Base-by-base conservation (phyloP, 2,797 vertebrate species). In the Coranthus polyacanthus region DNA sequence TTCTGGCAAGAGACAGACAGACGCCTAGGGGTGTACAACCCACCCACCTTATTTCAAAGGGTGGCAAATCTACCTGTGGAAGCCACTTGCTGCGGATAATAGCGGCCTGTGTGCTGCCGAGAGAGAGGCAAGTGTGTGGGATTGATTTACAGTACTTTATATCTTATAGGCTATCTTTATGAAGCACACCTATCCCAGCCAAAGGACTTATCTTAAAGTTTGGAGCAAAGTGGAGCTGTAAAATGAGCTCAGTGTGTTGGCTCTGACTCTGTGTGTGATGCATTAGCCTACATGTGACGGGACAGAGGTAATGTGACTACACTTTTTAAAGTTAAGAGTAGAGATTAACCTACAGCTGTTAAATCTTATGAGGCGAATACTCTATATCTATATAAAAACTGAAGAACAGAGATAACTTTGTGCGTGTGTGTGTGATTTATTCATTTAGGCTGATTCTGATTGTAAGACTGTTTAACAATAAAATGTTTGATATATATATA, bases 1-100 rank as follows among this genome's bases (percentile, higher is more conserved):
- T 93, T 92, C 92, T 88, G 86, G 79, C 81, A 61, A 83, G 91
- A 93, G 92, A 93, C 92, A 92, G 87, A 87, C 84, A 87, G 92
- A 92, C 91, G 92, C 92, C 93, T 78, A 43, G 67, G 74, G 65
- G 67, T 81, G 82, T 79, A 53, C 69, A 85, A 88, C 79, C 84
- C 75, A 83, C 85, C 82, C 81, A 85, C 88, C 85, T 87, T 65
- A 85, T 85, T 91, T 89, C 86, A 89, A 79, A 88, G 81, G 82
- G 85, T 91, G 84, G 84, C 78, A 85, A 63, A 72, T 79, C 71
- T 87, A 88, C 87, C 84, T 78, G 84, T 71, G 77, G 86, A 90
- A 82, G 75, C 17, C 75, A 73, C 83, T 87, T 78, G 81, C 78
- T 82, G 62, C 10, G 36, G 72, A 92, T 91, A 92, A 90, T 86